Conservation (phyloP, 64 coral and sea anemone species). For the Stylophora pistillata region DNA sequence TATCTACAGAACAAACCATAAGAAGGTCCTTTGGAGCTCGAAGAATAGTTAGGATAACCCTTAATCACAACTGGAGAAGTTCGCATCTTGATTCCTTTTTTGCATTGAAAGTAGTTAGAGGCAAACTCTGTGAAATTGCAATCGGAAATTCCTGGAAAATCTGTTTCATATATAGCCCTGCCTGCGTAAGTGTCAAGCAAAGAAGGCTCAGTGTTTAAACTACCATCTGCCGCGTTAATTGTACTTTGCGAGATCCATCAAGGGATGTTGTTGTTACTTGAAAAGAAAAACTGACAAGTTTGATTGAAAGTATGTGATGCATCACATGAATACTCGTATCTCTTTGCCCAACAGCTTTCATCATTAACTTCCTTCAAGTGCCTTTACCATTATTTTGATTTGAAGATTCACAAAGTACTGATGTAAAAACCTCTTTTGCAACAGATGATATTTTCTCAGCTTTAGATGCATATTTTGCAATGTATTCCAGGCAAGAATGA, state of each 20-base stretch:
- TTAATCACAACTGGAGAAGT: slow-evolving; percentile 27
- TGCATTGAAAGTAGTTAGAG: slow-evolving; percentile 4
- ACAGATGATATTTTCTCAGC: slow-evolving; percentile 40
- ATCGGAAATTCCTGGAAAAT: slow-evolving; percentile 25
- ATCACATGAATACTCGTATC: slow-evolving; percentile 51
- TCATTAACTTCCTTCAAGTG: slow-evolving; percentile 41
- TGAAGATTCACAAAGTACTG: background rate
- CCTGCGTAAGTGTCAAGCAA: slow-evolving; percentile 41
- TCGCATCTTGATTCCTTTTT: background rate
- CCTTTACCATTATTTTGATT: background rate
- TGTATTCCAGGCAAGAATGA: slow-evolving; percentile 18
- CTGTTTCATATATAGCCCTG: slow-evolving; percentile 2
- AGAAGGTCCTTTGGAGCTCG: slow-evolving; percentile 3
- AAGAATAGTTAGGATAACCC: slow-evolving; percentile 33
- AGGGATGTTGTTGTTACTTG: slow-evolving; percentile 30
- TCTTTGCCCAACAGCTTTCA: slow-evolving; percentile 40
- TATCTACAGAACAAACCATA: slow-evolving; percentile 47
- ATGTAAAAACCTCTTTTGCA: slow-evolving; percentile 21
- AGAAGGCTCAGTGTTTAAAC: slow-evolving; percentile 11
- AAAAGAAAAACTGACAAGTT: slow-evolving; percentile 34
- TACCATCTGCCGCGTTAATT: background rate
- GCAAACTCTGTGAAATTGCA: slow-evolving; percentile 50
- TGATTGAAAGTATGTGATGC: slow-evolving; percentile 55
- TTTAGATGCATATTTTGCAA: slow-evolving; percentile 31
- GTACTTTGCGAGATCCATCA: slow-evolving; percentile 26